These are phyloP conservation scores for Thomomys bottae DNA, from an alignment of 2,113 vertebrate genomes.

Conservation along the genomic window DNA sequence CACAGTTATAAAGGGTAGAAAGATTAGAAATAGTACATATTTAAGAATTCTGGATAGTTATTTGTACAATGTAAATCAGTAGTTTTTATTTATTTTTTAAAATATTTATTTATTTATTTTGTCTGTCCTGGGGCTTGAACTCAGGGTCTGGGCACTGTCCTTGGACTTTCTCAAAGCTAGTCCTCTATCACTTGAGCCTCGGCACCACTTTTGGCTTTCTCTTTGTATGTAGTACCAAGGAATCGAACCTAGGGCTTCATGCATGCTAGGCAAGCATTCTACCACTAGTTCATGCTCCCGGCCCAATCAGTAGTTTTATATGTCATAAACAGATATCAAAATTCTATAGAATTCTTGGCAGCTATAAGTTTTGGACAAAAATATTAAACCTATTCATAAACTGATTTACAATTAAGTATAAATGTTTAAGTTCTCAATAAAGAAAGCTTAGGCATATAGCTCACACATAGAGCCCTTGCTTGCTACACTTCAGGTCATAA, in stretches of 20 bases:
- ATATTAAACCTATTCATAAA: neutral
- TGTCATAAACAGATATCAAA: neutral
- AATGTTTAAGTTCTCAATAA: slow-evolving; percentile 15
- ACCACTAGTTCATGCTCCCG: no score
- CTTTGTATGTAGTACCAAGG: no score
- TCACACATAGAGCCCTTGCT: neutral
- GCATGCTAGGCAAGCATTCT: no score
- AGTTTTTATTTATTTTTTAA: no score
- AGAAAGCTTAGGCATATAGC: neutral
- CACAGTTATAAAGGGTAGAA: slow-evolving; percentile 10
- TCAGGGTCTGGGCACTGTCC: no score
- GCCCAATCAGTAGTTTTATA: neutral
- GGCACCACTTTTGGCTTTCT: no score
- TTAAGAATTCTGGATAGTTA: slow-evolving; percentile 21
- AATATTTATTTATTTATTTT: no score
- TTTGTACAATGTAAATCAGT: neutral
- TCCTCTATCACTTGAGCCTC: no score
- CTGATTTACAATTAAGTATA: neutral
- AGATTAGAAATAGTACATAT: slow-evolving; percentile 9
- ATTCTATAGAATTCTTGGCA: slow-evolving; percentile 5
- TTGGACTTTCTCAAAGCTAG: no score
- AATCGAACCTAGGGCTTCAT: no score
- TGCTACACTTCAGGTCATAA: neutral
- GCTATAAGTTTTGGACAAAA: neutral
- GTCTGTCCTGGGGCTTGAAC: no score